Evolutionary conservation across 2,113 vertebrate species (phyloP).

Genomic region (Meleagris gallopavo): DNA sequence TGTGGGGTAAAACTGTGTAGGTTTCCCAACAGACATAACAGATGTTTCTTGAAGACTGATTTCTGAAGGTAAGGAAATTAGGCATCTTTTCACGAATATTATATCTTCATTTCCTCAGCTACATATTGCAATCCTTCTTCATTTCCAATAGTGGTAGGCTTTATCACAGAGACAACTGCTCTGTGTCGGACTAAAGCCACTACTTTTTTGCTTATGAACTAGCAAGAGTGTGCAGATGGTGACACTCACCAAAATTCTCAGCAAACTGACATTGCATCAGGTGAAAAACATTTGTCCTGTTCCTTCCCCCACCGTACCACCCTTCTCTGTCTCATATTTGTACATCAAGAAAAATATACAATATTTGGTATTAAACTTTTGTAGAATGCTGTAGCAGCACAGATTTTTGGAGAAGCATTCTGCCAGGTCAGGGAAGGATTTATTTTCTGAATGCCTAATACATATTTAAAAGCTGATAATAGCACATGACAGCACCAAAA

Average conservation of each 20-base stretch:
- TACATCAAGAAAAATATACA: neutral
- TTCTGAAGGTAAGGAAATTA: neutral
- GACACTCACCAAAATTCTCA: neutral
- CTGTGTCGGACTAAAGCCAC: neutral
- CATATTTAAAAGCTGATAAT: slow-evolving; percentile 35
- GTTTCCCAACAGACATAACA: neutral
- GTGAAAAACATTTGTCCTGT: neutral
- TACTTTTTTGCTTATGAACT: neutral
- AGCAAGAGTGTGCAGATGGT: neutral
- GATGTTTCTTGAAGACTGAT: neutral
- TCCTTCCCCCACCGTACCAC: neutral
- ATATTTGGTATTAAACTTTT: neutral
- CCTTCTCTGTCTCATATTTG: neutral
- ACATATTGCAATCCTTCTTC: neutral
- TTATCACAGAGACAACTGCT: neutral
- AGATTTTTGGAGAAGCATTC: neutral
- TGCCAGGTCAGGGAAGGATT: slow-evolving; percentile 16
- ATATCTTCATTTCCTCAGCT: neutral
- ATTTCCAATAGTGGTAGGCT: neutral
- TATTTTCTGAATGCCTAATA: slow-evolving; percentile 39
- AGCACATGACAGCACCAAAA: slow-evolving; percentile 4
- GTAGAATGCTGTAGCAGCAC: neutral
- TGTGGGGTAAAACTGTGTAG: neutral
- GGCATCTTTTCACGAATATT: neutral
- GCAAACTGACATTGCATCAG: neutral